phyloP scores from a whole-genome alignment of 2,797 vertebrate genomes.

The Sebastes cheni region DNA sequence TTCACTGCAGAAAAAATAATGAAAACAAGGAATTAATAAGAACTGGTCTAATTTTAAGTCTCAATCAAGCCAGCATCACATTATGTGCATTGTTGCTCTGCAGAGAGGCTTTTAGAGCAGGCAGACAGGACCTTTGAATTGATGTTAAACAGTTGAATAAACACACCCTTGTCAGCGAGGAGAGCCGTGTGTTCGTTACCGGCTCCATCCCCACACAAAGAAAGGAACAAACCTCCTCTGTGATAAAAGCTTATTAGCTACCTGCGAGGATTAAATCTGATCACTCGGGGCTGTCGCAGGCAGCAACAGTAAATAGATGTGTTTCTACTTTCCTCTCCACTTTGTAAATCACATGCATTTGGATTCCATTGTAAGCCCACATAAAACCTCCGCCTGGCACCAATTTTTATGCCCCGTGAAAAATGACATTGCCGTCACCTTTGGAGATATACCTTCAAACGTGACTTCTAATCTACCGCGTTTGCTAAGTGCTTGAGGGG shows the following conservation, averaged over 20 bases:
- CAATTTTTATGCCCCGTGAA: constrained; percentile 48
- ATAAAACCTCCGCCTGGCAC: constrained; percentile 38
- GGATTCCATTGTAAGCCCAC: constrained; percentile 35
- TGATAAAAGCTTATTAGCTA: constrained; percentile 70
- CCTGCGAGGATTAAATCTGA: constrained; percentile 67
- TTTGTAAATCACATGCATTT: constrained; percentile 55
- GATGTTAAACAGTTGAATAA: constrained; percentile 56
- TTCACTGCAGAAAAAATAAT: neutral
- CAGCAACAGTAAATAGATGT: constrained; percentile 58
- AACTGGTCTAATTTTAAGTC: constrained; percentile 39
- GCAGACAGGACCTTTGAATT: constrained; percentile 36
- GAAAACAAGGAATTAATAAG: constrained; percentile 25
- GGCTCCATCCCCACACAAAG: constrained; percentile 49
- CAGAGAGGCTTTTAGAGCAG: constrained; percentile 41
- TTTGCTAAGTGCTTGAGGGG: constrained; percentile 63
- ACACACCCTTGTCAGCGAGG: constrained; percentile 26
- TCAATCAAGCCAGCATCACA: constrained; percentile 21
- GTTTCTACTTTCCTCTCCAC: constrained; percentile 38
- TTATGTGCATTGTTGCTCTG: constrained; percentile 32
- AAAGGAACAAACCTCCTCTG: constrained; percentile 47
- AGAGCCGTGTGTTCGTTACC: constrained; percentile 35
- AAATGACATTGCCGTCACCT: constrained; percentile 73
- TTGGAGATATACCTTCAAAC: constrained; percentile 69
- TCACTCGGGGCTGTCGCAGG: constrained; percentile 43
- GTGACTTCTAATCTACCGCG: constrained; percentile 64